Evolutionary conservation across 2,113 vertebrate genomes (phyloP).

Genomic region (Vulpes ferrilata): DNA sequence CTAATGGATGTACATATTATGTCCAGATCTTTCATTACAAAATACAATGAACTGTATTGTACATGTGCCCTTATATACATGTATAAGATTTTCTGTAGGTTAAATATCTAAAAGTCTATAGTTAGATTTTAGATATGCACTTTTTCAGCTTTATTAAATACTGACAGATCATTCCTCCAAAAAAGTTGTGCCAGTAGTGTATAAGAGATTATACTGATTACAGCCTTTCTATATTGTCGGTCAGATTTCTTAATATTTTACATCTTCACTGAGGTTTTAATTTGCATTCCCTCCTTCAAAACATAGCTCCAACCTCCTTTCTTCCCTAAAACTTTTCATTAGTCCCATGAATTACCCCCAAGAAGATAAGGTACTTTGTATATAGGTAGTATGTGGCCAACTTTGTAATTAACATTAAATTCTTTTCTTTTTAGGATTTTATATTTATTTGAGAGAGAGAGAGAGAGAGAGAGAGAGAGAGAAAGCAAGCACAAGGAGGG

Average conservation of each 20-base stretch:
- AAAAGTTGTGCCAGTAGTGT: background rate
- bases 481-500: background rate
- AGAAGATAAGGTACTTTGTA: background rate
- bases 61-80: background rate
- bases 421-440: background rate
- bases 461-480: background rate
- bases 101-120: background rate
- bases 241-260: slow-evolving; percentile 42
- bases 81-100: background rate
- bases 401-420: background rate
- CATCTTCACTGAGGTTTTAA: slow-evolving; percentile 19
- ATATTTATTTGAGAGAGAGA: background rate
- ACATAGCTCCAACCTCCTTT: background rate
- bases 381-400: background rate
- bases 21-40: background rate
- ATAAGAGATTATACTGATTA: background rate
- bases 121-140: background rate
- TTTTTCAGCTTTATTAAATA: slow-evolving; percentile 53
- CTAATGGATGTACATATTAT: background rate
- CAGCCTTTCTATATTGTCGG: background rate
- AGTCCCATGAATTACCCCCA: background rate
- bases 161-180: background rate
- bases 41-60: background rate
- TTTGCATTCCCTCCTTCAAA: slow-evolving; percentile 34
- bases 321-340: background rate